phyloP scores from a whole-genome alignment of 2,113 vertebrate genomes.

The Tragelaphus imberbis region DNA sequence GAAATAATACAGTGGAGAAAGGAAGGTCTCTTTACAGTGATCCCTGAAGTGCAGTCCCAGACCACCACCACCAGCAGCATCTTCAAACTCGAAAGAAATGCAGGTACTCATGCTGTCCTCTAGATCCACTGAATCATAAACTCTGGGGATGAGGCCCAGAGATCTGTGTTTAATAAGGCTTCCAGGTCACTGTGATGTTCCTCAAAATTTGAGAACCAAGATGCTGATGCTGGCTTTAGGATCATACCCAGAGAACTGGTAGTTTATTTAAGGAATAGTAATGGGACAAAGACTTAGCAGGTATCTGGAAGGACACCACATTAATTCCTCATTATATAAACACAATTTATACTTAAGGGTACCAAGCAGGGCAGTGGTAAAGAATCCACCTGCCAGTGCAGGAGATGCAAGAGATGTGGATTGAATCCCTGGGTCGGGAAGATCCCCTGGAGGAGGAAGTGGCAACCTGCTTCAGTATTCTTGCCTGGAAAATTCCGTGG shows the following conservation, averaged over 20 bases:
- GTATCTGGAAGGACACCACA: not conserved
- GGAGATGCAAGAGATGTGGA: not conserved
- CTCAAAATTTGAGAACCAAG: not conserved
- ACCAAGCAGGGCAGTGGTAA: not conserved
- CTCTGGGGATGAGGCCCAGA: not conserved
- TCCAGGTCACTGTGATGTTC: not conserved
- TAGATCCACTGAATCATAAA: not conserved
- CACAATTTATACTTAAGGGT: not conserved
- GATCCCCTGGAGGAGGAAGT: not conserved
- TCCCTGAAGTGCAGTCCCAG: not conserved
- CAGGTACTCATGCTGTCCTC: not conserved
- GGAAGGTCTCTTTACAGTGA: not conserved
- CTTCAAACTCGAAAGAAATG: not conserved
- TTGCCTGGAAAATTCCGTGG: not conserved
- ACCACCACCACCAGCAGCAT: not conserved
- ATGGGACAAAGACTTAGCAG: not conserved
- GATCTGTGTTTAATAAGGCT: not conserved
- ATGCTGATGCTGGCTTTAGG: not conserved
- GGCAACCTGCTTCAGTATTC: not conserved
- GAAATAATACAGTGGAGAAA: not conserved
- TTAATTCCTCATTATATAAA: not conserved
- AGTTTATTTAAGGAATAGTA: not conserved
- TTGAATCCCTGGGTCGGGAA: not conserved
- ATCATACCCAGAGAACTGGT: not conserved
- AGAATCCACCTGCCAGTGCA: not conserved